Evolutionary conservation across 1,140 invertebrate species (phyloP).

Genomic region (Camponotus pennsylvanicus): DNA sequence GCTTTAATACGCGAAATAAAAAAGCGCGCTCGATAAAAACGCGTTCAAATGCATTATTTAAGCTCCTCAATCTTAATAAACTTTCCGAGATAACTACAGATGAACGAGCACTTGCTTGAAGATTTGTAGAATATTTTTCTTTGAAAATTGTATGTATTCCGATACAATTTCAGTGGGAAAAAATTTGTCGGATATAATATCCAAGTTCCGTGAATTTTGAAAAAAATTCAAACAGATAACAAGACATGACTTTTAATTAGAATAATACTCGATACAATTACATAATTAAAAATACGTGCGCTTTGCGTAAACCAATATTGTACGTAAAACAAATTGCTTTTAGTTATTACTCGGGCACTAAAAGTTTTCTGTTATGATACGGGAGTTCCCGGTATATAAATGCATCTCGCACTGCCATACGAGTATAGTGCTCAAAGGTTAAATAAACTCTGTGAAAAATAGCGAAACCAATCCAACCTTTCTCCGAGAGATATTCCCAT

Average conservation of each 20-base stretch:
- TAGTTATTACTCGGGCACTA: not conserved
- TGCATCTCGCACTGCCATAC: not conserved
- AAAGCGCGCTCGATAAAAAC: no score
- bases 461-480: not conserved
- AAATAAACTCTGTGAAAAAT: constrained; percentile 38
- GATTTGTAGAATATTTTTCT: no score
- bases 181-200: not conserved
- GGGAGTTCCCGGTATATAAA: not conserved
- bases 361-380: not conserved
- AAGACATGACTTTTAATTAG: not conserved
- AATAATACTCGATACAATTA: not conserved
- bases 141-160: not conserved
- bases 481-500: not conserved
- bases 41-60: not conserved
- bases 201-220: not conserved
- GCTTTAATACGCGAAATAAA: not conserved
- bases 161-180: not conserved
- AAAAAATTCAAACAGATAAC: not conserved
- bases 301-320: not conserved
- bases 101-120: not conserved
- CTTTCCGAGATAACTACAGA: not conserved
- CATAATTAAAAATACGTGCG: not conserved
- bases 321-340: not conserved
- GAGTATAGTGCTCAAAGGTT: not conserved
- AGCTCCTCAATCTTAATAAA: not conserved